Evolutionary conservation across 1,140 invertebrate genomes (phyloP).

Genomic region (Tenebrio molitor): DNA sequence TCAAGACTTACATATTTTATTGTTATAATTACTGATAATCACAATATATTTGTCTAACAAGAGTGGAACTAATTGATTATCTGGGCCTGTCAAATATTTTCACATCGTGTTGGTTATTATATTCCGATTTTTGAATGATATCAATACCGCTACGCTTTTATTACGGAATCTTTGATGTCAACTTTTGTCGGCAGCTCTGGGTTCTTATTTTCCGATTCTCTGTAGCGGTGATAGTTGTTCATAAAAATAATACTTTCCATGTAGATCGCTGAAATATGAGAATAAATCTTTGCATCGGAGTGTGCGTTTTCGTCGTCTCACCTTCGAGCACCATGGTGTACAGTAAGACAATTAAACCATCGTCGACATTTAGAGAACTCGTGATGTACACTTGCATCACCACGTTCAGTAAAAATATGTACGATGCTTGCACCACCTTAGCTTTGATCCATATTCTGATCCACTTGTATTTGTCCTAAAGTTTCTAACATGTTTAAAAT

Average conservation of each 20-base stretch:
- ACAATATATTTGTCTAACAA: too few species aligned
- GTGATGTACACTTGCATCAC: slow-evolving; percentile 17
- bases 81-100: too few species aligned
- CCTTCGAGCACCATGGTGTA: slow-evolving; percentile 12
- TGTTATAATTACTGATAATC: too few species aligned
- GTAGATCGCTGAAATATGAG: neutral
- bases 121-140: too few species aligned
- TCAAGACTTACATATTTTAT: too few species aligned
- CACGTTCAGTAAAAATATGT: slow-evolving; percentile 14
- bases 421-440: slow-evolving; percentile 22
- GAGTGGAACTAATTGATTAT: too few species aligned
- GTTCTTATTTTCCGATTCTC: neutral
- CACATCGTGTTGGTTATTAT: too few species aligned
- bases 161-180: too few species aligned
- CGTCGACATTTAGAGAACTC: neutral
- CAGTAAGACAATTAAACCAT: slow-evolving; percentile 10
- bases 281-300: neutral
- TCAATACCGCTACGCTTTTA: too few species aligned
- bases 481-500: neutral
- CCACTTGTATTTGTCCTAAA: slow-evolving; percentile 15
- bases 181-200: neutral
- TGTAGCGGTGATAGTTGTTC: slow-evolving; percentile 8
- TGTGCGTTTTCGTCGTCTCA: neutral
- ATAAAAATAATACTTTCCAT: slow-evolving; percentile 19
- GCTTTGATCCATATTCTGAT: slow-evolving; percentile 31